Conservation (phyloP, 2,888 invertebrate genomes). For the Mylabris sibirica region DNA sequence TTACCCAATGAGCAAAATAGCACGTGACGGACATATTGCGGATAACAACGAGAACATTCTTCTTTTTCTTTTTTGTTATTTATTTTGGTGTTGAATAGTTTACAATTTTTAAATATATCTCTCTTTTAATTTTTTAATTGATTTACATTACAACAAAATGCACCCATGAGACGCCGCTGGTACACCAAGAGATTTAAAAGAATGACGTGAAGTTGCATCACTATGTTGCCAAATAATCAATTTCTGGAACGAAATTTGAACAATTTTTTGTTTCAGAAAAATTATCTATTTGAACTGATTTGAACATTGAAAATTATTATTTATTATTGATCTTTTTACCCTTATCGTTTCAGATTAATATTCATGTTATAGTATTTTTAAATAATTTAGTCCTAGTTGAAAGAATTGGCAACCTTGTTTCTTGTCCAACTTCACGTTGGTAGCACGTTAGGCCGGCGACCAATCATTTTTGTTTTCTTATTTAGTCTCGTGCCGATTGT, state of each 20-base stretch:
- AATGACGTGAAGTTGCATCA: background rate
- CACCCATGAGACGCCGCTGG: background rate
- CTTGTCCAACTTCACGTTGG: background rate
- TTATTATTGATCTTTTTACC: too few species aligned
- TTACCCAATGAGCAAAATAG: conserved; percentile 22
- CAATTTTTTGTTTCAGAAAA: too few species aligned
- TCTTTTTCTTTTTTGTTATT: background rate
- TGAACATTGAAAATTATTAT: too few species aligned
- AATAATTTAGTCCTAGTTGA: background rate
- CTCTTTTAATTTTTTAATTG: background rate
- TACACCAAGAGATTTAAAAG: background rate
- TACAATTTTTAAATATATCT: background rate
- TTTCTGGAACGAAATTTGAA: too few species aligned
- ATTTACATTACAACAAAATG: background rate
- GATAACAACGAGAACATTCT: background rate
- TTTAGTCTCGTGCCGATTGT: conserved; percentile 7
- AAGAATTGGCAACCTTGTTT: background rate
- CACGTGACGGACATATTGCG: conserved; percentile 19
- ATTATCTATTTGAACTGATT: too few species aligned
- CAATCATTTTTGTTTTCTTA: conserved; percentile 1
- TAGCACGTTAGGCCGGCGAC: background rate
- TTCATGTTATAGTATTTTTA: background rate
- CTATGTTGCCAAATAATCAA: background rate
- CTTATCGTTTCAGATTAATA: too few species aligned
- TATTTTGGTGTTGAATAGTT: background rate